phyloP scores from a whole-genome alignment of 2,113 vertebrate species.

The Salvelinus sp. region DNA sequence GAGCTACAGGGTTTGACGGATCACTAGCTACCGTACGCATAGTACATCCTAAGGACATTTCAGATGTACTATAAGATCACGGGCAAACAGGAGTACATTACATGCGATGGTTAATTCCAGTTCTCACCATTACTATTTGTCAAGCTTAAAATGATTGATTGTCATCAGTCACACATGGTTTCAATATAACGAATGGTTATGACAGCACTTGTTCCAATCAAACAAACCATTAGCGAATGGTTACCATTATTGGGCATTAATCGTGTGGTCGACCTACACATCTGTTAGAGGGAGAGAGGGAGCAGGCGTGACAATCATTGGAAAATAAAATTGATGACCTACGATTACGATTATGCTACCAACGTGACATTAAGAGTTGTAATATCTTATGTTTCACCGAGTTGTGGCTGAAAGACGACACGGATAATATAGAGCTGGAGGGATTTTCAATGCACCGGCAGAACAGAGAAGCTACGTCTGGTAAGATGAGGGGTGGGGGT shows the following conservation, averaged over 20 bases:
- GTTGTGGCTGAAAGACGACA: too few relatives aligned
- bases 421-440: too few relatives aligned
- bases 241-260: slow-evolving; percentile 27
- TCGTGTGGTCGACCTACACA: slow-evolving; percentile 45
- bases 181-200: slow-evolving; percentile 23
- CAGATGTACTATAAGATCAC: not conserved
- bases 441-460: too few relatives aligned
- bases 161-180: slow-evolving; percentile 1
- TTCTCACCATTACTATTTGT: slow-evolving; percentile 29
- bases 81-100: slow-evolving; percentile 17
- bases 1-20: slow-evolving; percentile 9
- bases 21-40: slow-evolving; percentile 31
- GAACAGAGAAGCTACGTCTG: too few relatives aligned
- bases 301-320: too few relatives aligned
- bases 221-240: slow-evolving; percentile 23
- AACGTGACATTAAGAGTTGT: too few relatives aligned
- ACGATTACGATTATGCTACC: too few relatives aligned
- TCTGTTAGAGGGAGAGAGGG: slow-evolving; percentile 1
- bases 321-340: too few relatives aligned
- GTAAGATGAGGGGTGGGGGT: too few relatives aligned
- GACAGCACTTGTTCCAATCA: slow-evolving; percentile 26
- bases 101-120: slow-evolving; percentile 42
- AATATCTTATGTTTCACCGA: too few relatives aligned
- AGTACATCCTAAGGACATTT: slow-evolving; percentile 11
- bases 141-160: slow-evolving; percentile 43